Evolutionary conservation across 2,113 vertebrate genomes (phyloP).

Genomic region (Chiloscyllium plagiosum): DNA sequence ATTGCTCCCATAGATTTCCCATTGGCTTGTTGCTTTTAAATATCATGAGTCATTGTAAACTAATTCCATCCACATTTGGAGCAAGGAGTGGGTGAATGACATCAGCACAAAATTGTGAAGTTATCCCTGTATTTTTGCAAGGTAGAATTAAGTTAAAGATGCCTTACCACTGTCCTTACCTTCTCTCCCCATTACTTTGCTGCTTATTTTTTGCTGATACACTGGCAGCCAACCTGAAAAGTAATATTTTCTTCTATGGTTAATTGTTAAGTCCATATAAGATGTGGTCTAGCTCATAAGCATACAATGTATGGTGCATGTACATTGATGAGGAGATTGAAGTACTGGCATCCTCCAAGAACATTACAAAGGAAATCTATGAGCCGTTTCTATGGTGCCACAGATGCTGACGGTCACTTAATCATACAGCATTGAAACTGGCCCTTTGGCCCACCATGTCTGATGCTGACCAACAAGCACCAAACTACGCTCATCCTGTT

Average conservation of each 20-base stretch:
- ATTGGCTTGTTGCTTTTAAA: slow-evolving; percentile 1
- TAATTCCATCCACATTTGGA: slow-evolving; percentile 18
- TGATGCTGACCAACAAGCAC: too few species aligned
- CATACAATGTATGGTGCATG: neutral
- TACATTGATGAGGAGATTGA: neutral
- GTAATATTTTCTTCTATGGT: neutral
- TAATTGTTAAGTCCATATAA: neutral
- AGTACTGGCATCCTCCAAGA: neutral
- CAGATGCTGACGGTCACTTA: neutral
- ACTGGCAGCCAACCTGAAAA: neutral
- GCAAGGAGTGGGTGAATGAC: neutral
- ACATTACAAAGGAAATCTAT: neutral
- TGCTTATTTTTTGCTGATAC: neutral
- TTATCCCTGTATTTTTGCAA: neutral
- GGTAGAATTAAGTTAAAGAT: neutral
- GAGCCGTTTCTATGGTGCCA: neutral
- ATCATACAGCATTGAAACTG: too few species aligned
- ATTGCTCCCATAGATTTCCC: slow-evolving; percentile 35
- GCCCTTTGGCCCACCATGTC: too few species aligned
- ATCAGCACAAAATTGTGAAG: slow-evolving; percentile 7
- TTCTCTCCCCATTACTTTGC: neutral
- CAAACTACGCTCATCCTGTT: too few species aligned
- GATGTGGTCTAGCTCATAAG: neutral
- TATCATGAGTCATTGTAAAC: neutral
- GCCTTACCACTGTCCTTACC: neutral